These are phyloP conservation scores for Orcinus orca DNA, from an alignment of 2,113 vertebrate genomes.

Conservation along the genomic window DNA sequence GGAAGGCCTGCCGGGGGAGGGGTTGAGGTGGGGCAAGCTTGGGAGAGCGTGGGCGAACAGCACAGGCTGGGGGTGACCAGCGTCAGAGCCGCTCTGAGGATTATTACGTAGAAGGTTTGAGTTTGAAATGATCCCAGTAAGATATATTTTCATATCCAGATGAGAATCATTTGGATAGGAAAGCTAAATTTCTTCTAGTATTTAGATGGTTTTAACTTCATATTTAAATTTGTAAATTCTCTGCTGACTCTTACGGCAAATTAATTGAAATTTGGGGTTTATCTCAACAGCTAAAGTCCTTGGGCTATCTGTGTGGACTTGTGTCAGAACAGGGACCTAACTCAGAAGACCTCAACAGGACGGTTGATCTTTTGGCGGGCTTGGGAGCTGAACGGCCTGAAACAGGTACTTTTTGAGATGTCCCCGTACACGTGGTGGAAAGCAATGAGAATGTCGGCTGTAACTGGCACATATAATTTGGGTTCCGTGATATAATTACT, in stretches of 20 bases:
- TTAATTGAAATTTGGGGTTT: neutral
- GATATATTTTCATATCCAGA: neutral
- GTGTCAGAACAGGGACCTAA: constrained; percentile 92
- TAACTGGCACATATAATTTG: neutral
- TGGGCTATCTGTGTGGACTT: constrained; percentile 95
- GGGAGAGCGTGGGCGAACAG: neutral
- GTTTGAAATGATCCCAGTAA: neutral
- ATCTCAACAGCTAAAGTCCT: constrained; percentile 88
- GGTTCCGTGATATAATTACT: neutral
- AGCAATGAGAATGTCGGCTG: rapidly evolving
- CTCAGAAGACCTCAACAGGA: constrained; percentile 96
- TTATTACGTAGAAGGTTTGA: rapidly evolving
- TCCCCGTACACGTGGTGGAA: rapidly evolving
- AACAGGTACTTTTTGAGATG: constrained; percentile 84
- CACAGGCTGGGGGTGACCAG: neutral
- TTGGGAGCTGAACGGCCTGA: constrained; percentile 94
- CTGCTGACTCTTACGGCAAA: neutral
- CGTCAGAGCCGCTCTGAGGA: neutral
- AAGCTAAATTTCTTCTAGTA: neutral
- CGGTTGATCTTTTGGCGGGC: constrained; percentile 95
- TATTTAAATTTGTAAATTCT: neutral
- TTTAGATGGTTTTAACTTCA: neutral
- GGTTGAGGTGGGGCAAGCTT: neutral
- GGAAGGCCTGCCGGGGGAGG: rapidly evolving
- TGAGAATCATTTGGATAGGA: neutral